Evolutionary conservation across 2,113 vertebrate species (phyloP).

Genomic region (Piaya cayana): DNA sequence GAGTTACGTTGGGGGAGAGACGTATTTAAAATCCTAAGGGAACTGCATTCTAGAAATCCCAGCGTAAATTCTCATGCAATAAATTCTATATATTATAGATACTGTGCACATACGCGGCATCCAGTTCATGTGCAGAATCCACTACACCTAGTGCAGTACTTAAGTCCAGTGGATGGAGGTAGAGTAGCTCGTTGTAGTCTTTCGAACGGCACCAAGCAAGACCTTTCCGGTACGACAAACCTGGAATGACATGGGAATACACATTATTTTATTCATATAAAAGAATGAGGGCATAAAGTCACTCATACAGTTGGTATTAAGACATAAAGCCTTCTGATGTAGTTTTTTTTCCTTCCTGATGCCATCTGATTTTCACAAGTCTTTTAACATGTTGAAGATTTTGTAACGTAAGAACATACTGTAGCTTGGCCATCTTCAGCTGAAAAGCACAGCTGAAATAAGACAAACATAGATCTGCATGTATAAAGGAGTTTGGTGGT

Average conservation of each 20-base stretch:
- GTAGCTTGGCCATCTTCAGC: background rate
- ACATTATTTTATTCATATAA: background rate
- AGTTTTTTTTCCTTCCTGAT: background rate
- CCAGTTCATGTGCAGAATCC: slow-evolving; percentile 54
- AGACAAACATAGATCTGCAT: background rate
- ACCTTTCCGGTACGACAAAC: slow-evolving; percentile 93
- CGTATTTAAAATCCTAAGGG: background rate
- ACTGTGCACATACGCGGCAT: slow-evolving; percentile 78
- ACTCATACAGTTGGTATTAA: background rate
- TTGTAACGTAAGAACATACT: background rate
- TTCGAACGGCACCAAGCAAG: slow-evolving; percentile 84
- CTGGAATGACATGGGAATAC: slow-evolving; percentile 70
- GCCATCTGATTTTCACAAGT: background rate
- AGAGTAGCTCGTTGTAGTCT: slow-evolving; percentile 78
- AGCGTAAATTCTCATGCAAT: background rate
- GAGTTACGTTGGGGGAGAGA: background rate
- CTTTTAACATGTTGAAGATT: background rate
- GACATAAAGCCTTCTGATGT: background rate
- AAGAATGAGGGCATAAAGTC: background rate
- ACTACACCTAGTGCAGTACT: slow-evolving; percentile 73
- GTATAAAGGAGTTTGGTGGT: background rate
- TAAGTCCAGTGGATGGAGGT: slow-evolving; percentile 86
- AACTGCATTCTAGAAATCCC: background rate
- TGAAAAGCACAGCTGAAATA: background rate
- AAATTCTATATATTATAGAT: background rate